These are phyloP conservation scores for Chelon auratus DNA, from an alignment of 2,797 vertebrate species.

Conservation along the genomic window DNA sequence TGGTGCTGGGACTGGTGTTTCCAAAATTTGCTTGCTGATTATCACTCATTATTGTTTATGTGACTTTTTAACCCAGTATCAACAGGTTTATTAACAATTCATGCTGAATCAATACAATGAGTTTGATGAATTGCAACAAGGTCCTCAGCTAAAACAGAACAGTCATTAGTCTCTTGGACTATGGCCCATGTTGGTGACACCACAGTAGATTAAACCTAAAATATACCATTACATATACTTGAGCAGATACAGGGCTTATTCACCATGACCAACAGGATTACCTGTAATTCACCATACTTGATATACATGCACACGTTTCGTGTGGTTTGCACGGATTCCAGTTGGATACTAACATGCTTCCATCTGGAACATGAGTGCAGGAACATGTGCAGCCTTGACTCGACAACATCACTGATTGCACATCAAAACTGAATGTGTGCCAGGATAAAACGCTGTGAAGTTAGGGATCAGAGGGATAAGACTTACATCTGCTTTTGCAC, in stretches of 20 bases:
- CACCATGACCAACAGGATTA: background rate
- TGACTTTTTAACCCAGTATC: background rate
- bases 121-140: too few relatives aligned
- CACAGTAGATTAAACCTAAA: background rate
- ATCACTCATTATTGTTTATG: too few relatives aligned
- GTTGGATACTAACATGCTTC: constrained; percentile 58
- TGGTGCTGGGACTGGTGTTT: too few relatives aligned
- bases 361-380: constrained; percentile 54
- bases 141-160: too few relatives aligned
- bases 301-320: constrained; percentile 3
- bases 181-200: background rate
- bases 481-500: background rate
- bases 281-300: too few relatives aligned
- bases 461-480: constrained; percentile 44
- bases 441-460: constrained; percentile 69
- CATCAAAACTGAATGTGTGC: constrained; percentile 68
- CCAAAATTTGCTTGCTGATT: too few relatives aligned
- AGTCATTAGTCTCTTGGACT: too few relatives aligned
- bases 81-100: background rate
- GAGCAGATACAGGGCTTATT: background rate
- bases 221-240: background rate
- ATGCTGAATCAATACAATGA: background rate
- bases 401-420: constrained; percentile 66
- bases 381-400: constrained; percentile 31
- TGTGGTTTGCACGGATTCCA: constrained; percentile 64